Base-by-base conservation (phyloP, 2,888 invertebrate species). In the Pseudoips prasinana region DNA sequence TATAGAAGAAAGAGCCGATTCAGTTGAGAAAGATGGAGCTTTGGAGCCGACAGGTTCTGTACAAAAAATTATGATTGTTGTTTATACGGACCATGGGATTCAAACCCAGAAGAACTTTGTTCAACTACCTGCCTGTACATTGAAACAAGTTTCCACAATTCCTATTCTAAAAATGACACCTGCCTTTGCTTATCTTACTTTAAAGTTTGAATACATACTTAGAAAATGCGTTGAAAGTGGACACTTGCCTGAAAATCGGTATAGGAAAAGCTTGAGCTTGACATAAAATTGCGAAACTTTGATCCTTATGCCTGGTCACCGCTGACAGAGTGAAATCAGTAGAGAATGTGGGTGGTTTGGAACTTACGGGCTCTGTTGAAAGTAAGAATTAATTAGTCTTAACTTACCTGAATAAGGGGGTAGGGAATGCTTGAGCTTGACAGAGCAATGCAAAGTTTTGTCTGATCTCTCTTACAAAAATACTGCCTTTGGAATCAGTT, bases 201-300 rank as follows among this genome's bases (percentile, higher is more conserved):
- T 14, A 14, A 14, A 14, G 14, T 14, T 2, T 14, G 3, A 14
- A 23, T 7, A 10, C 7, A 14, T 24, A 18, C 1, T 8, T 7
- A 18, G n/a, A n/a, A n/a, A n/a, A n/a, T n/a, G n/a, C n/a, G n/a
- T n/a, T n/a, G n/a, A n/a, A n/a, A 10, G 7, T 22, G 29, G 30
- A 11, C 29, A 86, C 90, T 89, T 91, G 93, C 93, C 92, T 93
- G 91, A 92, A 93, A 67, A 88, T 80, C 46, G 93, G 93, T 67
- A 92, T 87, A 48, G 94, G 93, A 72, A 91, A 92, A 57, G 91
- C 92, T 80, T 94, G 94, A 28, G 93, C 93, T 74, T 92, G 92
- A 73, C 94, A 94, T 58, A 92, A 89, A 67, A 94, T 77, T 54
- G 90, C 91, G 68, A 92, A 91, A 68, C 84, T 89, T 68, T 90